phyloP scores from a whole-genome alignment of 1,140 invertebrate genomes.

The Neodiprion lecontei region DNA sequence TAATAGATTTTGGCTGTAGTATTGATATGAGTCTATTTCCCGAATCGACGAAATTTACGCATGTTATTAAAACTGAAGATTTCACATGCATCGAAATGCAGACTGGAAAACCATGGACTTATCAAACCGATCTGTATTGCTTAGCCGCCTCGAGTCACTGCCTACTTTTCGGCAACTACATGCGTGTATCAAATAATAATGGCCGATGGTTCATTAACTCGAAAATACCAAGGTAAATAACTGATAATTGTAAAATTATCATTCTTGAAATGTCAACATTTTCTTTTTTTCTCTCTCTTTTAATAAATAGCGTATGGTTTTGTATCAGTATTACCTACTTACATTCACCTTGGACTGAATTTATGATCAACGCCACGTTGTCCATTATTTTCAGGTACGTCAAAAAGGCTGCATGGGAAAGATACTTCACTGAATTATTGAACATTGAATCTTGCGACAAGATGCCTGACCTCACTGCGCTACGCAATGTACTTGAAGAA shows the following conservation, averaged over 20 bases:
- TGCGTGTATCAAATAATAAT: constrained; percentile 76
- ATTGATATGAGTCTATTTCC: constrained; percentile 90
- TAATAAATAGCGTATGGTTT: not conserved
- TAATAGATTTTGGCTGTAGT: constrained; percentile 88
- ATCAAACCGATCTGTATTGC: constrained; percentile 91
- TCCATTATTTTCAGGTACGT: constrained; percentile 63
- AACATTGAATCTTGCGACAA: constrained; percentile 75
- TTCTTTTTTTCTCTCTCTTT: not conserved
- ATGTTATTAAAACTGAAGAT: constrained; percentile 74
- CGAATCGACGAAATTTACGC: constrained; percentile 77
- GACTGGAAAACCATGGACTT: constrained; percentile 87
- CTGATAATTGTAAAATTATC: not conserved
- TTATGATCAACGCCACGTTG: not conserved
- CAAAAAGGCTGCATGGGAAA: constrained; percentile 70
- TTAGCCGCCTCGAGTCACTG: constrained; percentile 86
- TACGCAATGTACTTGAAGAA: constrained; percentile 69
- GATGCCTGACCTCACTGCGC: constrained; percentile 69
- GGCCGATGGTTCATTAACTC: constrained; percentile 73
- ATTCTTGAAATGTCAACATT: not conserved
- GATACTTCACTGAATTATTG: constrained; percentile 69
- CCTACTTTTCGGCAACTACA: constrained; percentile 86
- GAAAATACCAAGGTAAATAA: constrained; percentile 68
- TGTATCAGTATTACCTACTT: not conserved
- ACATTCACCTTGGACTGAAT: too few species aligned
- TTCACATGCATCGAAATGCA: constrained; percentile 90